These are phyloP conservation scores for Platynereis dumerilii DNA, from an alignment of 2,888 invertebrate genomes.

Conservation along the genomic window DNA sequence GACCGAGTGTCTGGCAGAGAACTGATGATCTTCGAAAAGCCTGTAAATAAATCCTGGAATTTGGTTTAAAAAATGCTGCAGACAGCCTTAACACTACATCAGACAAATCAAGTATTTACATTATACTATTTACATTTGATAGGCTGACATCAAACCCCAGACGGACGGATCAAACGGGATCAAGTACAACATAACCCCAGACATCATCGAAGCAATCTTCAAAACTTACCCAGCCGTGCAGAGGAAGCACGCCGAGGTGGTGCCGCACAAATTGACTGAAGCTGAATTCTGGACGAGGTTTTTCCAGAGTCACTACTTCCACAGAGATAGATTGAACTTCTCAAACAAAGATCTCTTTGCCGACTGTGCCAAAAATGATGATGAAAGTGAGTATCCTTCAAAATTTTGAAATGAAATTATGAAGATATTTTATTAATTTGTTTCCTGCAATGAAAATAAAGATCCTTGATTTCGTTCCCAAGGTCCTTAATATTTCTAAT, in stretches of 20 bases:
- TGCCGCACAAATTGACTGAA: conserved; percentile 93
- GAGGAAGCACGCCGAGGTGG: conserved; percentile 94
- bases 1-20: no score
- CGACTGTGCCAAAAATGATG: conserved; percentile 96
- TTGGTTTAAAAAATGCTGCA: no score
- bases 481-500: no score
- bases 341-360: conserved; percentile 85
- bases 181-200: conserved; percentile 94
- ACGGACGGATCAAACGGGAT: conserved; percentile 96
- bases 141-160: conserved; percentile 93
- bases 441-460: no score
- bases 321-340: conserved; percentile 72
- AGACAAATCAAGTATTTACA: no score
- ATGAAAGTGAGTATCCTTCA: conserved; percentile 67
- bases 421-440: not conserved
- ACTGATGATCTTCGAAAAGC: no score
- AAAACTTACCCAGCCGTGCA: conserved; percentile 98
- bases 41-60: no score
- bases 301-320: conserved; percentile 96
- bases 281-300: conserved; percentile 99
- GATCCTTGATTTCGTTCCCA: not conserved
- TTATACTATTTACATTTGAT: no score
- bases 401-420: not conserved
- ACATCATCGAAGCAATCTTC: conserved; percentile 97
- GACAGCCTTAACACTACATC: no score